Conservation (phyloP, 1,140 invertebrate species). For the Ceratoteleas bidentatus region DNA sequence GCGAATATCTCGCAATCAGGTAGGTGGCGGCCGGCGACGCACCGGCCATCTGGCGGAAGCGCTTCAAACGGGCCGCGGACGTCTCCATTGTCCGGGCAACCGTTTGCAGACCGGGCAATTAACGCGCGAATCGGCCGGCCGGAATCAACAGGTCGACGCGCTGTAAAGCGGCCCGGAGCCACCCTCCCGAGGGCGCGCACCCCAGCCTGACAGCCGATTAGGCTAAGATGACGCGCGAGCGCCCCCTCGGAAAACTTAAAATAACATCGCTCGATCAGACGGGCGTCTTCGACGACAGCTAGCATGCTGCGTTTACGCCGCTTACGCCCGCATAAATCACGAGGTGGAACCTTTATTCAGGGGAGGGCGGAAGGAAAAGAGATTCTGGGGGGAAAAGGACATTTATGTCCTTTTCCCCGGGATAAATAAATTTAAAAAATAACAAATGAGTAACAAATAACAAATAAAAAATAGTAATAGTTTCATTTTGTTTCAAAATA, state of each 20-base stretch:
- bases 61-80: slow-evolving; percentile 52
- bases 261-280: slow-evolving; percentile 81
- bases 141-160: slow-evolving; percentile 80
- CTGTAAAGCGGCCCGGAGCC: slow-evolving; percentile 81
- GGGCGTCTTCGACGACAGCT: slow-evolving; percentile 75
- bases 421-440: no score
- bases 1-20: slow-evolving; percentile 78
- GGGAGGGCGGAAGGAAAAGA: no score
- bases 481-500: no score
- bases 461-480: no score
- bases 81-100: slow-evolving; percentile 48
- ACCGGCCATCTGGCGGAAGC: slow-evolving; percentile 62
- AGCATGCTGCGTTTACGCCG: slow-evolving; percentile 71
- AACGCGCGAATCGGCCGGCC: background rate
- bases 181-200: slow-evolving; percentile 71
- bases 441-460: no score
- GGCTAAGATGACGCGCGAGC: slow-evolving; percentile 71
- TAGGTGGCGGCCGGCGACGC: slow-evolving; percentile 30
- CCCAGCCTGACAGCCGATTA: slow-evolving; percentile 78
- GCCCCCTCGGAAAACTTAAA: slow-evolving; percentile 81
- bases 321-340: slow-evolving; percentile 49
- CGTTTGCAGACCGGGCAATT: slow-evolving; percentile 16
- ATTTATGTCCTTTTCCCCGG: no score
- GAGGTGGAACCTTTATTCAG: no score
- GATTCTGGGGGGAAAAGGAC: no score